Conservation (phyloP, 37 sponge, comb jelly and placozoan genomes). For the Cliona cf. orientalis region DNA sequence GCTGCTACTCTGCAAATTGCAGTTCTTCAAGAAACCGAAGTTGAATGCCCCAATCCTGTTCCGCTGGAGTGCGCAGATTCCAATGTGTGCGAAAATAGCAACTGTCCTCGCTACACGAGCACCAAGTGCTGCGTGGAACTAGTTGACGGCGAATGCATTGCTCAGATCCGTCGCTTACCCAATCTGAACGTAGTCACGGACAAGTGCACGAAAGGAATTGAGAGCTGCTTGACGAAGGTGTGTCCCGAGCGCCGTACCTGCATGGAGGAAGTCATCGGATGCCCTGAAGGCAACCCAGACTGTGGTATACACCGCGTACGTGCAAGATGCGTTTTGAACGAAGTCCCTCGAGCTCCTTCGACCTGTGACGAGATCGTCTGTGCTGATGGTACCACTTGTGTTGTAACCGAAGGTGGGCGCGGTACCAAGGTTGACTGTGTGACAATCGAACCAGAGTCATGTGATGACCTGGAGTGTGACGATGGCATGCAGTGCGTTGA, state of each 20-base stretch:
- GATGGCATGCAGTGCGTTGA: neutral
- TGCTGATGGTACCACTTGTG: neutral
- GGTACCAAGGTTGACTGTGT: neutral
- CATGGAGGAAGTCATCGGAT: neutral
- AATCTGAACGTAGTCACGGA: neutral
- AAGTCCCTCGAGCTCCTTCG: neutral
- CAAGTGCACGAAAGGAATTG: neutral
- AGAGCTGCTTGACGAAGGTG: neutral
- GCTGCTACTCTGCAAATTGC: too few relatives aligned
- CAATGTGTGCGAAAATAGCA: neutral
- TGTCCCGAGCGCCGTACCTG: neutral
- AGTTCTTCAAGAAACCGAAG: too few relatives aligned
- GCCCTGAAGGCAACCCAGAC: neutral
- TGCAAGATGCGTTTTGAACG: neutral
- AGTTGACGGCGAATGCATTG: neutral
- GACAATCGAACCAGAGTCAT: neutral
- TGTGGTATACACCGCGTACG: neutral
- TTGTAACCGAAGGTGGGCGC: neutral
- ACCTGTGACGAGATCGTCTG: neutral
- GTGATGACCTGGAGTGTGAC: neutral
- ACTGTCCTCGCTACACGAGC: slow-evolving; percentile 7
- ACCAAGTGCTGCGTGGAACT: neutral
- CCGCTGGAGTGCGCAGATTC: neutral
- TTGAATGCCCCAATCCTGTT: neutral
- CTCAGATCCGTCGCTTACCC: neutral